Evolutionary conservation across 2,888 invertebrate species (phyloP).

Genomic region (Flabesymbios commensalis): DNA sequence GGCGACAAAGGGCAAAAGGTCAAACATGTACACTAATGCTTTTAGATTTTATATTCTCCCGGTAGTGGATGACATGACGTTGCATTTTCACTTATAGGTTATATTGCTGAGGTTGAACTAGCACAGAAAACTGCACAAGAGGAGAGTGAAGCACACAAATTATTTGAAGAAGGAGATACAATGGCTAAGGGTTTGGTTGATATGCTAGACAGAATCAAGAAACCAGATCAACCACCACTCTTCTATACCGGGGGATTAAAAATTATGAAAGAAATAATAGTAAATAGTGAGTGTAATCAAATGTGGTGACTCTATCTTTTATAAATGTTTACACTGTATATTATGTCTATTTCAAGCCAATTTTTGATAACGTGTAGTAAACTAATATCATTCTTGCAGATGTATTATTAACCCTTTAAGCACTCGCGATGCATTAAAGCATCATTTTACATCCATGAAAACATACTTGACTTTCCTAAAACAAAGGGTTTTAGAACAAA

Average conservation of each 20-base stretch:
- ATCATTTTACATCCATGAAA: too few relatives aligned
- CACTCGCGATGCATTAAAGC: too few relatives aligned
- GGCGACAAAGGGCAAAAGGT: too few relatives aligned
- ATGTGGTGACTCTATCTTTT: too few relatives aligned
- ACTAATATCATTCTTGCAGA: too few relatives aligned
- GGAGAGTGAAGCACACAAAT: constrained; percentile 44
- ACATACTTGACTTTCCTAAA: too few relatives aligned
- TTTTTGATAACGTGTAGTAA: too few relatives aligned
- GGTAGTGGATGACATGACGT: not conserved
- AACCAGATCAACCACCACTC: constrained; percentile 48
- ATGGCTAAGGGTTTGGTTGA: constrained; percentile 43
- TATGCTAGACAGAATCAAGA: constrained; percentile 43
- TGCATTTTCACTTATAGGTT: constrained; percentile 37
- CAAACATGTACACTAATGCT: too few relatives aligned
- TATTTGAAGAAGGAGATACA: constrained; percentile 46
- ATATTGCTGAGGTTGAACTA: constrained; percentile 51
- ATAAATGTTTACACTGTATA: too few relatives aligned
- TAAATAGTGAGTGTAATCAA: constrained; percentile 39
- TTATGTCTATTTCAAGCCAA: too few relatives aligned
- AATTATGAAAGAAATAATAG: constrained; percentile 41
- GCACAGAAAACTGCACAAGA: constrained; percentile 38
- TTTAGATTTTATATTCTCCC: not conserved
- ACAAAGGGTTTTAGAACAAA: too few relatives aligned
- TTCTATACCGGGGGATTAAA: constrained; percentile 57
- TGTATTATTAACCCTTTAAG: too few relatives aligned